These are phyloP conservation scores for Gallinago nigripennis DNA, from an alignment of 2,797 vertebrate species.

Conservation along the genomic window DNA sequence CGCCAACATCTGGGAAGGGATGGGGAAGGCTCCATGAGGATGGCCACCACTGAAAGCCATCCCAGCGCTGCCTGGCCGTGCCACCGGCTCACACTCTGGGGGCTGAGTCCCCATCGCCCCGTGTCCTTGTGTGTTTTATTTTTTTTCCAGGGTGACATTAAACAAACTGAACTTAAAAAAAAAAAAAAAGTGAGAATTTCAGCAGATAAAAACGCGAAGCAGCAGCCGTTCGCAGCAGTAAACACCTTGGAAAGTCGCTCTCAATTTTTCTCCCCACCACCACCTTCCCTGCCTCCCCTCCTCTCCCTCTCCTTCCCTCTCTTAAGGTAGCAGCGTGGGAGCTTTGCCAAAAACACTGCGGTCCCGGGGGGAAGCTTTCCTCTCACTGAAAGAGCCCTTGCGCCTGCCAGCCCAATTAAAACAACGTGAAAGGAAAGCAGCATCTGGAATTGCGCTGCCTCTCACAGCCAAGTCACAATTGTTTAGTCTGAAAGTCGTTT, in stretches of 20 bases:
- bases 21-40: not conserved
- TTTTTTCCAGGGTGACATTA: not conserved
- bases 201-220: conserved; percentile 8
- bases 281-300: conserved; percentile 52
- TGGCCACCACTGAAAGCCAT: accelerated
- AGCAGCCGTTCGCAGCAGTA: conserved; percentile 73
- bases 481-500: conserved; percentile 93
- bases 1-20: not conserved
- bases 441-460: conserved; percentile 93
- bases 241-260: conserved; percentile 74
- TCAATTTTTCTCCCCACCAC: conserved; percentile 43
- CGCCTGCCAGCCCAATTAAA: conserved; percentile 88
- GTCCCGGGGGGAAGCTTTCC: conserved; percentile 81
- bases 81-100: accelerated
- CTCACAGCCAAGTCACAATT: conserved; percentile 94
- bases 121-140: accelerated
- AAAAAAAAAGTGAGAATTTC: conserved; percentile 27
- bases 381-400: conserved; percentile 83
- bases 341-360: conserved; percentile 77
- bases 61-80: accelerated
- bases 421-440: conserved; percentile 82
- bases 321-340: conserved; percentile 80
- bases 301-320: conserved; percentile 23
- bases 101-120: not conserved
- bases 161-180: not conserved